phyloP scores from a whole-genome alignment of 1,140 invertebrate species.

The Archegozetes longisetosus region DNA sequence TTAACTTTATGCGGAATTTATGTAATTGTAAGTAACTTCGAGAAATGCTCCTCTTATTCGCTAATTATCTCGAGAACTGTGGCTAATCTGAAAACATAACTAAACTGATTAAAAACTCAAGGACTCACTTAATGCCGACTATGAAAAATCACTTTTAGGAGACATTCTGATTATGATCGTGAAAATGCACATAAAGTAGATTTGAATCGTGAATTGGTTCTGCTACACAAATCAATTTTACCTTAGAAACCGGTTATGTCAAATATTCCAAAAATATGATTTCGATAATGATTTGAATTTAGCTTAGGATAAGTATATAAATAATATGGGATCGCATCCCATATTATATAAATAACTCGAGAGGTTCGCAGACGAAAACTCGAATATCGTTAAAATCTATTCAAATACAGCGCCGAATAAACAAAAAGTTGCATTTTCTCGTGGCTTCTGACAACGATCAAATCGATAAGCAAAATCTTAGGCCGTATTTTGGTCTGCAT shows the following conservation, averaged over 20 bases:
- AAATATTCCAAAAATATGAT: slow-evolving; percentile 45
- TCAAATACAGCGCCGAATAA: slow-evolving; percentile 66
- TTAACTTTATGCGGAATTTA: too few species aligned
- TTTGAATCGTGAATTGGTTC: slow-evolving; percentile 70
- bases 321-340: slow-evolving; percentile 67
- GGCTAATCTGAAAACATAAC: slow-evolving; percentile 50
- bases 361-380: slow-evolving; percentile 80
- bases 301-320: slow-evolving; percentile 77
- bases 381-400: slow-evolving; percentile 66
- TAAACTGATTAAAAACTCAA: slow-evolving; percentile 52
- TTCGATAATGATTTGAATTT: slow-evolving; percentile 61
- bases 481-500: too few species aligned
- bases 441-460: background rate
- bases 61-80: slow-evolving; percentile 76
- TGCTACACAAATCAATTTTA: background rate
- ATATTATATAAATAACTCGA: slow-evolving; percentile 92
- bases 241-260: slow-evolving; percentile 34
- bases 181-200: slow-evolving; percentile 67
- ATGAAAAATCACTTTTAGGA: slow-evolving; percentile 52
- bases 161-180: slow-evolving; percentile 52
- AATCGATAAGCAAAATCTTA: background rate
- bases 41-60: slow-evolving; percentile 64
- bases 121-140: slow-evolving; percentile 87
- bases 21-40: too few species aligned
- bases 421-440: background rate